These are phyloP conservation scores for Eupristina koningsbergeri DNA, from an alignment of 1,140 invertebrate genomes.

Conservation along the genomic window DNA sequence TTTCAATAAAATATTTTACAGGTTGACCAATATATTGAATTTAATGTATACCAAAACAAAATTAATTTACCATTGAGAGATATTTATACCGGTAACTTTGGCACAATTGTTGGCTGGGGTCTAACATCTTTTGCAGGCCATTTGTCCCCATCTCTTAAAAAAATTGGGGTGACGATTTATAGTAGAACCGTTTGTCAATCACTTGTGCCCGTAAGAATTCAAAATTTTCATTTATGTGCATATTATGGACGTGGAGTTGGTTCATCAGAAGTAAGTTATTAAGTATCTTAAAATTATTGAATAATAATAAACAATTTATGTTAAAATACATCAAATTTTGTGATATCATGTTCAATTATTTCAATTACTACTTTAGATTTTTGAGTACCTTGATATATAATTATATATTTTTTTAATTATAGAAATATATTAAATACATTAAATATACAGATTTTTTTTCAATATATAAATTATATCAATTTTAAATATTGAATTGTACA, in stretches of 20 bases:
- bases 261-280: neutral
- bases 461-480: too few relatives aligned
- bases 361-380: too few relatives aligned
- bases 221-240: neutral
- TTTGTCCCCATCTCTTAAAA: neutral
- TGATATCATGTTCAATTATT: too few relatives aligned
- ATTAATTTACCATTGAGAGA: neutral
- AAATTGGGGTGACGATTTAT: neutral
- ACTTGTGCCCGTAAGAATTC: neutral
- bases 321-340: too few relatives aligned
- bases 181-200: neutral
- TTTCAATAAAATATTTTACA: neutral
- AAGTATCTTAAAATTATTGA: too few relatives aligned
- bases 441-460: too few relatives aligned
- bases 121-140: neutral
- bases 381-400: too few relatives aligned
- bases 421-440: too few relatives aligned
- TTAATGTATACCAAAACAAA: neutral
- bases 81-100: neutral
- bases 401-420: too few relatives aligned
- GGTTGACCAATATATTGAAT: neutral
- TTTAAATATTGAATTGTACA: too few relatives aligned
- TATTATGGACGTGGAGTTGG: neutral
- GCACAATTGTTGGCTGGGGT: neutral
- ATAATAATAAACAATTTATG: too few relatives aligned